A percentile compares a stretch with the other conserved stretches of the same genome.
These are phyloP conservation scores for Ceratina calcarata DNA, from an alignment of 1,140 invertebrate species.

Conservation along the genomic window DNA sequence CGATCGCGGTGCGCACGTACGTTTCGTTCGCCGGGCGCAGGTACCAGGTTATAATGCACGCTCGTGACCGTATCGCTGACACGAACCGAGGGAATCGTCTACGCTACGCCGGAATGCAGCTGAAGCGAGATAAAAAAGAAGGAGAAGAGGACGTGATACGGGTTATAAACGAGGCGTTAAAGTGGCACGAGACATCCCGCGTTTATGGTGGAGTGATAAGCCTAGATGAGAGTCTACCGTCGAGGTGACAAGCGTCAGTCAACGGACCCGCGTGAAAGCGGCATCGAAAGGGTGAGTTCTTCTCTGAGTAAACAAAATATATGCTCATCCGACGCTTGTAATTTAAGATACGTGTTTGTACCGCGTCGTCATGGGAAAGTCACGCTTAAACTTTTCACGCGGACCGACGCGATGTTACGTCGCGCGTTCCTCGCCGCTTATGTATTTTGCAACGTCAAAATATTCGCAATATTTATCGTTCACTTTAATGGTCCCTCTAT, in stretches of 20 bases:
- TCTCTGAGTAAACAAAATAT: neutral
- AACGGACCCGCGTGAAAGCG: neutral
- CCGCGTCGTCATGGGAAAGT: conserved; percentile 32
- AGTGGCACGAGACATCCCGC: neutral
- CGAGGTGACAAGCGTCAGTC: too few relatives aligned
- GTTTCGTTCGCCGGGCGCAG: conserved; percentile 10
- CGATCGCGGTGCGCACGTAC: conserved; percentile 18
- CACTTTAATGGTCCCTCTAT: conserved; percentile 7
- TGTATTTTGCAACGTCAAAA: conserved; percentile 33
- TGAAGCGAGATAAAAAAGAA: too few relatives aligned
- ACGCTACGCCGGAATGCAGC: neutral
- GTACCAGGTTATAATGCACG: neutral
- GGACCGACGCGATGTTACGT: neutral
- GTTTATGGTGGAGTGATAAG: neutral
- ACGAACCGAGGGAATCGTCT: neutral
- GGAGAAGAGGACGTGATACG: neutral
- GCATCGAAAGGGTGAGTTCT: conserved; percentile 3
- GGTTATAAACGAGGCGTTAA: neutral
- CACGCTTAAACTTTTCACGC: conserved; percentile 24
- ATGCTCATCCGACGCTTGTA: neutral
- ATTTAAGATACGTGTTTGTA: neutral
- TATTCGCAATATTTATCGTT: conserved; percentile 44
- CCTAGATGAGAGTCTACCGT: neutral
- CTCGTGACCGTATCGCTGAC: conserved; percentile 13
- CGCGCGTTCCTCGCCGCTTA: too few relatives aligned